These are phyloP conservation scores for Paracentrotus lividus DNA, from an alignment of 53 echinoderm and acorn worm genomes.

Conservation along the genomic window DNA sequence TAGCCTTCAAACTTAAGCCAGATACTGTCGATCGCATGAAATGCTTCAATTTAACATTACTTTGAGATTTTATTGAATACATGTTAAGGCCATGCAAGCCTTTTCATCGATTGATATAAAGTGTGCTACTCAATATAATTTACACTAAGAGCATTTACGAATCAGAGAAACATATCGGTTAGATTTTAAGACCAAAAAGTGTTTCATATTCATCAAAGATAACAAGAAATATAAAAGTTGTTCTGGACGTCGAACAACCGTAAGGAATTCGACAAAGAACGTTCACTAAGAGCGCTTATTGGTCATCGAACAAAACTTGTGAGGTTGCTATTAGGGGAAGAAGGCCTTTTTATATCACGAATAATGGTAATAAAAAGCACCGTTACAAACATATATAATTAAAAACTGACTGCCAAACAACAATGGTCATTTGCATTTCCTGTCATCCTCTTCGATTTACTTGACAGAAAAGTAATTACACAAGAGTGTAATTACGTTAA, in stretches of 20 bases:
- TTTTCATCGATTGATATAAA: background rate
- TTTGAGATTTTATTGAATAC: background rate
- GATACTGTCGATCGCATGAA: background rate
- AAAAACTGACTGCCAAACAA: background rate
- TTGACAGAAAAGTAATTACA: conserved; percentile 4
- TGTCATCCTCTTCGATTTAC: background rate
- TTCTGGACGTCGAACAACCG: background rate
- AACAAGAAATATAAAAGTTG: no score
- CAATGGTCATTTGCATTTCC: background rate
- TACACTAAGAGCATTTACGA: background rate
- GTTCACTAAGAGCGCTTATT: background rate
- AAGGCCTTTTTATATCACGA: background rate
- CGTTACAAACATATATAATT: background rate
- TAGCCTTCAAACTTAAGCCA: background rate
- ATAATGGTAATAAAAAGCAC: background rate
- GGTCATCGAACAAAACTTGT: background rate
- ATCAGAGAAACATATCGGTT: background rate
- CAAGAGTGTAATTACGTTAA: background rate
- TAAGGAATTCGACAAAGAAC: background rate
- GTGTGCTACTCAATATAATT: background rate
- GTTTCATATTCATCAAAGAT: background rate
- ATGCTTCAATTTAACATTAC: background rate
- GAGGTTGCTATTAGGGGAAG: background rate
- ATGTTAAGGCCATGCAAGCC: background rate
- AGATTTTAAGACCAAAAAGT: background rate